Evolutionary conservation across 2,888 invertebrate genomes (phyloP).

Genomic region (Sympetrum striolatum): DNA sequence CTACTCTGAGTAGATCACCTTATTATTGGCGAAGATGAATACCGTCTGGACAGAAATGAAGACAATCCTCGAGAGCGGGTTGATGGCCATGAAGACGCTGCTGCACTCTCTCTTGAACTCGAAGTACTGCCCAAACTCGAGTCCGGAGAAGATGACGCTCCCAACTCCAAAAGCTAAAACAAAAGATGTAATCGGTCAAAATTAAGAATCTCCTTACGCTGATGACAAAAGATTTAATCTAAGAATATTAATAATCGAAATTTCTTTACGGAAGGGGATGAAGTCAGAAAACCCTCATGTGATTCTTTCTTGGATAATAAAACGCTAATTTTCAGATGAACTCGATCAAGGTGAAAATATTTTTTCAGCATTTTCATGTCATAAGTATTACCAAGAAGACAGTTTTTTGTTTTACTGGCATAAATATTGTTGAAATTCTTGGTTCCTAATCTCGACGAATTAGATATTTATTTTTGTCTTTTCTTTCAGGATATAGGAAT

Average conservation of each 20-base stretch:
- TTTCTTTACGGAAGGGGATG: too few species aligned
- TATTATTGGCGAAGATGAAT: conserved; percentile 75
- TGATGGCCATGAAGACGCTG: conserved; percentile 66
- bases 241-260: too few species aligned
- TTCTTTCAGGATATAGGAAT: too few species aligned
- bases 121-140: conserved; percentile 74
- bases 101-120: conserved; percentile 68
- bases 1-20: conserved; percentile 59
- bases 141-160: conserved; percentile 73
- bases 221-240: too few species aligned
- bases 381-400: too few species aligned
- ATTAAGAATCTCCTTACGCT: neutral
- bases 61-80: conserved; percentile 68
- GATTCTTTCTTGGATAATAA: neutral
- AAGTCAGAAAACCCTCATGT: neutral
- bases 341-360: too few species aligned
- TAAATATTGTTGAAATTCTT: too few species aligned
- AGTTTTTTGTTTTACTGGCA: too few species aligned
- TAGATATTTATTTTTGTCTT: too few species aligned
- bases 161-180: conserved; percentile 70
- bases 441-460: too few species aligned
- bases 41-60: conserved; percentile 75
- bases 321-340: too few species aligned
- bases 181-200: conserved; percentile 44
- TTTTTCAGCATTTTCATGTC: too few species aligned